Percentiles rank a stretch among this genome's conserved stretches.
Evolutionary conservation across 1,140 invertebrate genomes (phyloP).

Genomic region (Drosophila kohkoa): DNA sequence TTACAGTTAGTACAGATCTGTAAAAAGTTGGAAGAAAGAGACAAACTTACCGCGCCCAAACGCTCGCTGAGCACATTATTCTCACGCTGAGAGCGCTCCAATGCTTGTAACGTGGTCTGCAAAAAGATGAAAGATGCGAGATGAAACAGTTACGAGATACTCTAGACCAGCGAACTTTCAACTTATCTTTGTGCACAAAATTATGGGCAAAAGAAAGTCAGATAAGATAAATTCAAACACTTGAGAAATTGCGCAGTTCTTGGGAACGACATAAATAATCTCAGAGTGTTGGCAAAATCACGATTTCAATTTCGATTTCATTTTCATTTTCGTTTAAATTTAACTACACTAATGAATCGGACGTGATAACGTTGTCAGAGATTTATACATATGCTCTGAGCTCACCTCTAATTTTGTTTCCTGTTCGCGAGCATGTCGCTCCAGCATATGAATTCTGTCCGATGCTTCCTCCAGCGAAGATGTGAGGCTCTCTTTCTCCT

Average conservation of each 20-base stretch:
- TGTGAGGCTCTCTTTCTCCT: slow-evolving; percentile 92
- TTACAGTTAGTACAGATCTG: too few relatives aligned
- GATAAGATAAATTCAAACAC: slow-evolving; percentile 57
- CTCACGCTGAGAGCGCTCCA: slow-evolving; percentile 88
- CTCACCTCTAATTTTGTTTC: slow-evolving; percentile 86
- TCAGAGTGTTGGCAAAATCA: slow-evolving; percentile 55
- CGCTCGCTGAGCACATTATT: slow-evolving; percentile 88
- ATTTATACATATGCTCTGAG: slow-evolving; percentile 29
- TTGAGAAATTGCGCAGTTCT: slow-evolving; percentile 73
- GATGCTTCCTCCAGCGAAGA: slow-evolving; percentile 94
- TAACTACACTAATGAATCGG: slow-evolving; percentile 25
- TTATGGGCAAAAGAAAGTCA: slow-evolving; percentile 64
- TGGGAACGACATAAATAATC: slow-evolving; percentile 64
- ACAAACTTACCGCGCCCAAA: slow-evolving; percentile 85
- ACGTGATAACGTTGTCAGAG: slow-evolving; percentile 61
- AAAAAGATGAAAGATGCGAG: slow-evolving; percentile 36
- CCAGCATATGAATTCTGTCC: slow-evolving; percentile 93
- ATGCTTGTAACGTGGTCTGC: slow-evolving; percentile 86
- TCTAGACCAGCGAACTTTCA: slow-evolving; percentile 10
- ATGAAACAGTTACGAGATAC: slow-evolving; percentile 2
- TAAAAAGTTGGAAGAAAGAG: neutral
- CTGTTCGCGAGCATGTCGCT: slow-evolving; percentile 94
- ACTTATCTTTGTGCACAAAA: slow-evolving; percentile 10
- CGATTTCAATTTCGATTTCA: slow-evolving; percentile 52
- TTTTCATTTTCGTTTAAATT: slow-evolving; percentile 26